phyloP scores from a whole-genome alignment of 1,140 invertebrate genomes.

The Sinonovacula constricta region DNA sequence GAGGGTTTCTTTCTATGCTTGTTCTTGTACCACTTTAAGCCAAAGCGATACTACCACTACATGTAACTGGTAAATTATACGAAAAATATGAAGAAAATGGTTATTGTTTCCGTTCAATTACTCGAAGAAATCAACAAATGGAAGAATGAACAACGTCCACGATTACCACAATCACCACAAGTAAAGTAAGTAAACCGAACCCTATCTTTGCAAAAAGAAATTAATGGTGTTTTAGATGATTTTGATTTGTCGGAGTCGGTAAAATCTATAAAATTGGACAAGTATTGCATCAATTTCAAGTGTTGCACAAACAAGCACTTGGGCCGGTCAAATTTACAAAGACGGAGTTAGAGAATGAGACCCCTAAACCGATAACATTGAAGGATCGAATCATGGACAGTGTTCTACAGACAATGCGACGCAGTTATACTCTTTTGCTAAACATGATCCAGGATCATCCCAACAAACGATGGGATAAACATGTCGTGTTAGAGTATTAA shows the following conservation, averaged over 20 bases:
- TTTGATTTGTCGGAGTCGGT: slow-evolving; percentile 3
- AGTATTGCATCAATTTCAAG: slow-evolving; percentile 9
- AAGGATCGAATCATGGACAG: slow-evolving; percentile 4
- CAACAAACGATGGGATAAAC: not conserved
- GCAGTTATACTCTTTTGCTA: slow-evolving; percentile 12
- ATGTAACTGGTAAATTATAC: not conserved
- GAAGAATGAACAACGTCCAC: not conserved
- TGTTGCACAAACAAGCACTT: not conserved
- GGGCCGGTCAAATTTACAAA: not conserved
- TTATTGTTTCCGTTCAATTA: not conserved
- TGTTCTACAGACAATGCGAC: not conserved
- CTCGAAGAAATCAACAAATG: not conserved
- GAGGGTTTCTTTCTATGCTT: slow-evolving; percentile 7
- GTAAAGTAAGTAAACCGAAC: not conserved
- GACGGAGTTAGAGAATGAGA: not conserved
- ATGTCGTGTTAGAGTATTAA: not conserved
- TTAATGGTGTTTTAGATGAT: not conserved
- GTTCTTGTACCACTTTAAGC: not conserved
- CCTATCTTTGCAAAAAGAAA: not conserved
- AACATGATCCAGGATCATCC: slow-evolving; percentile 9
- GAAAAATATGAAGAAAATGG: not conserved
- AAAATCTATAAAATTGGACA: slow-evolving; percentile 5
- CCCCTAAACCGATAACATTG: not conserved
- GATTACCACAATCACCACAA: not conserved
- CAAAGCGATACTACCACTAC: not conserved